Percentiles rank a stretch among this genome's conserved stretches.
phyloP scores from a whole-genome alignment of 2,113 vertebrate genomes.

The Thomomys bottae region DNA sequence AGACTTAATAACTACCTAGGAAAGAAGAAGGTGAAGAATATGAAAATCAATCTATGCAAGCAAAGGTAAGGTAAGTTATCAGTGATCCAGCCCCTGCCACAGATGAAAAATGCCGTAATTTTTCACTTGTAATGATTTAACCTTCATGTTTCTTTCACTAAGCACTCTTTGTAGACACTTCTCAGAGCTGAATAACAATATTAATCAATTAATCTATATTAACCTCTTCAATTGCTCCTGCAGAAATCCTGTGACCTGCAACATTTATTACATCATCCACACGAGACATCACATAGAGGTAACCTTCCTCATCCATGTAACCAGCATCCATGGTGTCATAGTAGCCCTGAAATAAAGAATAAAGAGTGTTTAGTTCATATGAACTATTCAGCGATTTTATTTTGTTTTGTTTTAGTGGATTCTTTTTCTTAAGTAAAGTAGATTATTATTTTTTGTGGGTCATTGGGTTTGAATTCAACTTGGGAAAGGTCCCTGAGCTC shows the following conservation, averaged over 20 bases:
- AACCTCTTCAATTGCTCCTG: slow-evolving; percentile 97
- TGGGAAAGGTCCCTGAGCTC: too few species aligned
- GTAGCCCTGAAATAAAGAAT: slow-evolving; percentile 88
- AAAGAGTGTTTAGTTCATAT: background rate
- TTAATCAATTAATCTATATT: background rate
- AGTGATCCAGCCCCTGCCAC: background rate
- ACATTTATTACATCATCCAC: slow-evolving; percentile 99
- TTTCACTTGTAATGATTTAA: background rate
- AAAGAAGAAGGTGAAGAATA: background rate
- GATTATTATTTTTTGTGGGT: too few species aligned
- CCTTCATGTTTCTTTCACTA: background rate
- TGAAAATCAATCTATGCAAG: background rate
- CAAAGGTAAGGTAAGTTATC: background rate
- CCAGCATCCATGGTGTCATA: slow-evolving; percentile 99
- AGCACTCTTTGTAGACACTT: background rate
- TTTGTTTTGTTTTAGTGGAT: too few species aligned
- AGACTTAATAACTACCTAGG: background rate
- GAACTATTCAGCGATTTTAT: background rate
- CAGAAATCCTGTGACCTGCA: slow-evolving; percentile 96
- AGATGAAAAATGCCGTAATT: background rate
- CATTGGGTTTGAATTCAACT: too few species aligned
- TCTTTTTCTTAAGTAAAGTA: too few species aligned
- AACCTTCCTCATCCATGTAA: slow-evolving; percentile 93
- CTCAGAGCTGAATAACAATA: background rate
- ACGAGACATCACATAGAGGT: slow-evolving; percentile 95